These are phyloP conservation scores for Kradibia gibbosae DNA, from an alignment of 1,140 invertebrate species.

Conservation along the genomic window DNA sequence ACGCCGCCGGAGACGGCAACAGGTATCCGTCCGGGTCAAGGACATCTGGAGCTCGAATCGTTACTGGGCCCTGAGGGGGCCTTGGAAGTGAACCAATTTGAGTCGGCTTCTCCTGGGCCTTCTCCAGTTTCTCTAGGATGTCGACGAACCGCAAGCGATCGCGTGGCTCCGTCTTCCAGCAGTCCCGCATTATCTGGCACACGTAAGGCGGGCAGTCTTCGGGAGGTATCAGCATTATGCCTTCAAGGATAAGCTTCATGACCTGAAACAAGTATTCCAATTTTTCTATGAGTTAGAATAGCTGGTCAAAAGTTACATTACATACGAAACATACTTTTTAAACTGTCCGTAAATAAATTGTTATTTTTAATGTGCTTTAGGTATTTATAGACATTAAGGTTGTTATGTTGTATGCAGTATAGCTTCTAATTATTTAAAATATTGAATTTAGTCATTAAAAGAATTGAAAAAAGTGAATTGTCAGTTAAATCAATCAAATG, in stretches of 20 bases:
- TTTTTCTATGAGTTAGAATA: no score
- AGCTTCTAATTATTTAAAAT: no score
- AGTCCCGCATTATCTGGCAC: slow-evolving; percentile 86
- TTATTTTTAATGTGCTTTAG: no score
- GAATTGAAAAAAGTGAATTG: no score
- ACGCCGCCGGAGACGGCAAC: slow-evolving; percentile 71
- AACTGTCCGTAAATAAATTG: no score
- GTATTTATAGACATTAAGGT: no score
- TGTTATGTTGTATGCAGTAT: no score
- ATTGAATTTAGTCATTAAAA: no score
- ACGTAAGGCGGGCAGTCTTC: slow-evolving; percentile 85
- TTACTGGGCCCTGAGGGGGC: slow-evolving; percentile 72
- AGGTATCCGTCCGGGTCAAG: slow-evolving; percentile 77
- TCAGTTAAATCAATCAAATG: no score
- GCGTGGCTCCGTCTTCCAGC: slow-evolving; percentile 88
- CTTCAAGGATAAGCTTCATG: slow-evolving; percentile 86
- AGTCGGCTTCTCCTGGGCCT: slow-evolving; percentile 67
- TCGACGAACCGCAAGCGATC: slow-evolving; percentile 84
- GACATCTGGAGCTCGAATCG: slow-evolving; percentile 67
- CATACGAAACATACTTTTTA: no score
- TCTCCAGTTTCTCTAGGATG: slow-evolving; percentile 80
- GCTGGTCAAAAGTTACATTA: no score
- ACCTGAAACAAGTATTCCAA: no score
- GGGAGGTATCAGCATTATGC: slow-evolving; percentile 87
- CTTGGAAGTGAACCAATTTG: slow-evolving; percentile 69